These are phyloP conservation scores for Rhinoraja longicauda DNA, from an alignment of 2,797 vertebrate species.

Conservation along the genomic window DNA sequence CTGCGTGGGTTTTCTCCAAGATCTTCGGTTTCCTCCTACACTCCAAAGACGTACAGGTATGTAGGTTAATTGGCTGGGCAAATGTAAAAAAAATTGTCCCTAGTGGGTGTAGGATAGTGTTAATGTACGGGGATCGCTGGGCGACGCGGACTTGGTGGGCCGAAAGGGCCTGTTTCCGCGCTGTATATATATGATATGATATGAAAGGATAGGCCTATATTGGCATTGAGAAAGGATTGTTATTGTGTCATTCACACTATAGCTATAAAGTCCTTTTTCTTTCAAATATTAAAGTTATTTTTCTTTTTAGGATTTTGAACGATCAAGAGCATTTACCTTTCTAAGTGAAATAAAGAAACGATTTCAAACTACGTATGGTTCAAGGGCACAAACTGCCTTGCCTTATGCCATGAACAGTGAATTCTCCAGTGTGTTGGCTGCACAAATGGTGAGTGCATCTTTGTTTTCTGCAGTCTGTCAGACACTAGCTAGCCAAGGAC, in stretches of 20 bases:
- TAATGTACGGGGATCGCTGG: no score
- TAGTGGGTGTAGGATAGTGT: no score
- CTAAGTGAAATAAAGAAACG: constrained; percentile 90
- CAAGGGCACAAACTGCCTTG: constrained; percentile 88
- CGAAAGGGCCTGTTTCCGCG: no score
- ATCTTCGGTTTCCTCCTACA: no score
- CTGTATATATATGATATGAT: no score
- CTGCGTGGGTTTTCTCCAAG: no score
- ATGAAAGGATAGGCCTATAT: background rate
- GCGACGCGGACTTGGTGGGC: no score
- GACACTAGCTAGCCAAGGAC: background rate
- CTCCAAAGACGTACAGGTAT: no score
- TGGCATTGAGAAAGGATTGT: background rate
- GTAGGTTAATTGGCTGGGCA: no score
- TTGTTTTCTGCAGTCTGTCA: background rate
- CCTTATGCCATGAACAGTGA: constrained; percentile 99
- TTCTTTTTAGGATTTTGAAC: constrained; percentile 78
- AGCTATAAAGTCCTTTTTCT: background rate
- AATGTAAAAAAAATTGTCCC: no score
- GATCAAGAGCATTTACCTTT: constrained; percentile 90
- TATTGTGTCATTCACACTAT: background rate
- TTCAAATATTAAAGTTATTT: background rate
- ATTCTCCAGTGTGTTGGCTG: constrained; percentile 87
- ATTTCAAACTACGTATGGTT: constrained; percentile 95
- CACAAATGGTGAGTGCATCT: constrained; percentile 75